Evolutionary conservation across 2,888 invertebrate species (phyloP).

Genomic region (Pammene aurita): DNA sequence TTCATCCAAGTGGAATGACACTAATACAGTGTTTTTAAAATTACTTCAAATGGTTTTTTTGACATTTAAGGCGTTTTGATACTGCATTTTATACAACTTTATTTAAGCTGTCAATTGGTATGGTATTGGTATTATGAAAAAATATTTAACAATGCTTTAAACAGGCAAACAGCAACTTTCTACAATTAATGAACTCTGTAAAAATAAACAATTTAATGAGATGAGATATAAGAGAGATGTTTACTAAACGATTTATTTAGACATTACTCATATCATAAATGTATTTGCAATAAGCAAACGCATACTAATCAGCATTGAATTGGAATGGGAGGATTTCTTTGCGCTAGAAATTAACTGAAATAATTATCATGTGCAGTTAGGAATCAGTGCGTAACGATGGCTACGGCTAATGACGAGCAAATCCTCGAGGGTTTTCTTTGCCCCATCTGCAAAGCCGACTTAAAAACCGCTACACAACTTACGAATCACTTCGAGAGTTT

Average conservation of each 20-base stretch:
- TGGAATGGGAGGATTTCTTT: slow-evolving; percentile 43
- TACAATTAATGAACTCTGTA: too few species aligned
- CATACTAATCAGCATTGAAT: slow-evolving; percentile 38
- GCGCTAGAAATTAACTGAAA: slow-evolving; percentile 26
- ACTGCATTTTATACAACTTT: slow-evolving; percentile 5
- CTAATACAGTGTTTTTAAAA: neutral
- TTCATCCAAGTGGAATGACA: neutral
- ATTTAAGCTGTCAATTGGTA: neutral
- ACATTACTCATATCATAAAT: neutral
- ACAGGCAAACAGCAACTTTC: too few species aligned
- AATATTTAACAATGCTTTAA: too few species aligned
- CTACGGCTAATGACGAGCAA: slow-evolving; percentile 78
- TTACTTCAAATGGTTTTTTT: slow-evolving; percentile 8
- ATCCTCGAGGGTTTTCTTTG: slow-evolving; percentile 97
- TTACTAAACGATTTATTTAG: neutral
- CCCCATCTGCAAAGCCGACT: slow-evolving; percentile 96
- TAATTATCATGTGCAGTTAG: slow-evolving; percentile 47
- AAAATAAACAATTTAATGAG: too few species aligned
- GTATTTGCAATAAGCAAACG: slow-evolving; percentile 28
- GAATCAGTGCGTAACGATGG: slow-evolving; percentile 59
- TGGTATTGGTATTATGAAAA: too few species aligned
- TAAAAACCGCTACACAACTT: slow-evolving; percentile 91
- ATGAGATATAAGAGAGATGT: too few species aligned
- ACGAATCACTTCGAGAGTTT: slow-evolving; percentile 94
- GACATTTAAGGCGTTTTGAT: slow-evolving; percentile 32